Evolutionary conservation across 2,888 invertebrate species (phyloP), one percentile per base, ranked within the genome.

Genomic region (Metallyticus violacea): DNA sequence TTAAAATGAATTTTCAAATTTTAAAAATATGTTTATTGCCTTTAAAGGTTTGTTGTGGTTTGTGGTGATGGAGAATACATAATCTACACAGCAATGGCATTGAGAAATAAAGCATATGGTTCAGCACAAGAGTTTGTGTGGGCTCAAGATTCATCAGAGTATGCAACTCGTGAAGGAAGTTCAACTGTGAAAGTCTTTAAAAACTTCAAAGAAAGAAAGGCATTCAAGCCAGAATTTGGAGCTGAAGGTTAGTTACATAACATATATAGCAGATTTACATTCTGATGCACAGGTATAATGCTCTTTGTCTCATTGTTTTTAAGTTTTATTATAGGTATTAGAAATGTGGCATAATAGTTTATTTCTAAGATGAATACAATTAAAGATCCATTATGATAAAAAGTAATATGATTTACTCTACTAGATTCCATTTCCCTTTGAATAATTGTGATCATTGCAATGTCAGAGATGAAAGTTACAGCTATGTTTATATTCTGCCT

Each of bases 31-130:
- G n/a, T 27, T 26, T 87, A 6, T 77, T n/a, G 81, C 28, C 62
- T 26, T 82, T 86, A 26, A 88, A 93, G 95, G 89, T 96, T 96
- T 92, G 96, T 97, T 5, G 99, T 99, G 0, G 99, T 99, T 1
- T 99, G 99, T 91, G 99, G 99, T 1, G 99, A 99, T 92, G 99
- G 99, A 22, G 99, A 99, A 91, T 99, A 99, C 92, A 99, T 99
- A 83, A 99, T 99, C 90, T 99, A 99, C 93, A 99, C 99, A 0
- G 98, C 99, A 0, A 99, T 99, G 99, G 99, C 99, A 0, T 93
- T 99, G 88, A 94, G 99, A 85, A 99, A 99, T 92, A 99, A 99
- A 91, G 99, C 99, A 1, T 99, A 99, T 91, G 99, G 99, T 0
- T 96, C 97, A 15, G 99, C 99, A 0, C 97, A 99, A 90, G 99